Conservation (phyloP, 2,888 invertebrate genomes). For the Acleris cristana region DNA sequence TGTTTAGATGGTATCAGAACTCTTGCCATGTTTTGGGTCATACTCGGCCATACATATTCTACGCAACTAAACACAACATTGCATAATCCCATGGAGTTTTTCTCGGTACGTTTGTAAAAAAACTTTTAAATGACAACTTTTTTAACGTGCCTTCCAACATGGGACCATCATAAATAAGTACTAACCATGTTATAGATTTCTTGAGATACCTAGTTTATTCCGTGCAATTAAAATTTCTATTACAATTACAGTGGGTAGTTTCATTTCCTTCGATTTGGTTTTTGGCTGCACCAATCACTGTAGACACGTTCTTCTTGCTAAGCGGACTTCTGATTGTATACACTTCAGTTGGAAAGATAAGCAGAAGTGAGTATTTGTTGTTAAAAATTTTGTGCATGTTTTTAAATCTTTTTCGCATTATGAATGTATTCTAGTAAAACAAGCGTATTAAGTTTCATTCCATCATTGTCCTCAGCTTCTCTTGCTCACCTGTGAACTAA, state of each 20-base stretch:
- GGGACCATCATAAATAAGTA: too few species aligned
- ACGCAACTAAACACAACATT: constrained; percentile 44
- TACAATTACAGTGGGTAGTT: constrained; percentile 59
- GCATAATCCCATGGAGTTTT: constrained; percentile 52
- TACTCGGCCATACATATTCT: constrained; percentile 67
- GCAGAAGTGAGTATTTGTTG: constrained; percentile 53
- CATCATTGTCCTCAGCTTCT: too few species aligned
- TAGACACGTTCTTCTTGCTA: constrained; percentile 85
- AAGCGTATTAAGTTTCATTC: too few species aligned
- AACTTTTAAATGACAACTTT: background rate
- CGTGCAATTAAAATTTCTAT: background rate
- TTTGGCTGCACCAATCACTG: constrained; percentile 75
- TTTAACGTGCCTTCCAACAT: background rate
- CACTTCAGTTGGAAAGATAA: constrained; percentile 61
- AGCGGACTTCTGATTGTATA: constrained; percentile 68
- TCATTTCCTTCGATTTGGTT: constrained; percentile 62
- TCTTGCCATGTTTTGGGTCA: constrained; percentile 78
- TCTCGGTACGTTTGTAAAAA: constrained; percentile 48
- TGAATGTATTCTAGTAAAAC: too few species aligned
- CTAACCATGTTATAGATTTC: too few species aligned
- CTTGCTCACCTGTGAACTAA: too few species aligned
- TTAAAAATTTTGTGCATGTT: too few species aligned
- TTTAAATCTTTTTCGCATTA: too few species aligned
- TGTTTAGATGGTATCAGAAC: constrained; percentile 77
- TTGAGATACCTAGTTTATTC: background rate